Evolutionary conservation across 2,113 vertebrate species (phyloP).

Genomic region (Ploceus nigricollis): DNA sequence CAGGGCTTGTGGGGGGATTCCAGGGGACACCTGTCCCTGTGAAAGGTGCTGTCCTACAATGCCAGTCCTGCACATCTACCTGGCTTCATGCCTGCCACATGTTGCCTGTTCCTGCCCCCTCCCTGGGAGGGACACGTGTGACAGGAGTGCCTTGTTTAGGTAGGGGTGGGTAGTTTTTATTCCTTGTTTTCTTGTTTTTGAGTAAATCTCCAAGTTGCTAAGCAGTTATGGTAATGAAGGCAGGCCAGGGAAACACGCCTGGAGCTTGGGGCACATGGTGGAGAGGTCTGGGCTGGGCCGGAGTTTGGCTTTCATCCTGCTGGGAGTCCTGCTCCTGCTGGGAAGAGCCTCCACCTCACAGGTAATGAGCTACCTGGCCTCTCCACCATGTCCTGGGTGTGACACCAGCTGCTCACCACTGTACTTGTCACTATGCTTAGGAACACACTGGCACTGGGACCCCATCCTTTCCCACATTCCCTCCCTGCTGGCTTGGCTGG

Average conservation of each 20-base stretch:
- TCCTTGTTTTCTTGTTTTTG: constrained; percentile 39
- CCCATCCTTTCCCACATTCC: background rate
- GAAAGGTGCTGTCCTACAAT: background rate
- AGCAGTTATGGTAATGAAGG: constrained; percentile 41
- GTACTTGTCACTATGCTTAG: background rate
- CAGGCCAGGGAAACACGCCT: constrained; percentile 8
- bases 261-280: background rate
- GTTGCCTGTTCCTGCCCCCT: background rate
- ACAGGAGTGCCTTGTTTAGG: background rate
- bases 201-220: constrained; percentile 31
- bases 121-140: accelerated
- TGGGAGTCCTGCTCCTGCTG: constrained; percentile 20
- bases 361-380: constrained; percentile 4
- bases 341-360: constrained; percentile 17
- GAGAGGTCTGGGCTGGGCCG: constrained; percentile 55
- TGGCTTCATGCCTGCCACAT: background rate
- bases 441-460: background rate
- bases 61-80: background rate
- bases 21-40: background rate
- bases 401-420: background rate
- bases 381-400: background rate
- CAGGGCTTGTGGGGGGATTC: accelerated
- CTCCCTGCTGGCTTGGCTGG: background rate
- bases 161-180: background rate
- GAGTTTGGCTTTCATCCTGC: constrained; percentile 54